These are phyloP conservation scores for Channa argus DNA, from an alignment of 2,113 vertebrate genomes.

Conservation along the genomic window DNA sequence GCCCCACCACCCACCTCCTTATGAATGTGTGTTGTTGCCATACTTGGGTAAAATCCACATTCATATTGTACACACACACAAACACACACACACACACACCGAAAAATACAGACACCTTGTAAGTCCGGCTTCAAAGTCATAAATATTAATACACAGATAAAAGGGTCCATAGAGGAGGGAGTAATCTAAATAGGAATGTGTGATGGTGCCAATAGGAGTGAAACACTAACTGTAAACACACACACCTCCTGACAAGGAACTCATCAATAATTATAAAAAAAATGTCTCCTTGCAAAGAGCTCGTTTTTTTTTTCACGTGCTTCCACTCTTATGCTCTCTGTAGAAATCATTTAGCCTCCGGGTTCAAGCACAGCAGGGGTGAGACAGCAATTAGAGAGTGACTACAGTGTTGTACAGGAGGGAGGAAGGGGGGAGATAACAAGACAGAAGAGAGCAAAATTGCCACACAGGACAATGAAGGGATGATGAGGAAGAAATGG, in stretches of 20 bases:
- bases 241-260: slow-evolving; percentile 60
- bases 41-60: slow-evolving; percentile 3
- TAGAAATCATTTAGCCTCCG: slow-evolving; percentile 81
- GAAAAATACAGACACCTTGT: slow-evolving; percentile 7
- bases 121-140: slow-evolving; percentile 34
- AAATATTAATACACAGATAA: slow-evolving; percentile 41
- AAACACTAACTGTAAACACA: slow-evolving; percentile 57
- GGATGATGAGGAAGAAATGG: slow-evolving; percentile 20
- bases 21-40: background rate
- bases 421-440: slow-evolving; percentile 27
- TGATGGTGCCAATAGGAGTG: slow-evolving; percentile 35
- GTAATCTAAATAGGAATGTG: slow-evolving; percentile 11
- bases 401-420: slow-evolving; percentile 46
- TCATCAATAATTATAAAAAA: slow-evolving; percentile 74
- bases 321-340: slow-evolving; percentile 60
- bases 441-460: slow-evolving; percentile 43
- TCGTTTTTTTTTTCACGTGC: slow-evolving; percentile 59
- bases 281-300: slow-evolving; percentile 48
- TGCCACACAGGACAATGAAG: slow-evolving; percentile 34
- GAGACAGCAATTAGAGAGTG: slow-evolving; percentile 81
- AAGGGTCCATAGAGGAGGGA: slow-evolving; percentile 9
- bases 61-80: background rate
- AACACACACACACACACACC: background rate
- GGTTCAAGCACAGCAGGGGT: slow-evolving; percentile 76
- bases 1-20: background rate